Base-by-base conservation (phyloP, 2,888 invertebrate genomes). In the Tryphoninae sp. region DNA sequence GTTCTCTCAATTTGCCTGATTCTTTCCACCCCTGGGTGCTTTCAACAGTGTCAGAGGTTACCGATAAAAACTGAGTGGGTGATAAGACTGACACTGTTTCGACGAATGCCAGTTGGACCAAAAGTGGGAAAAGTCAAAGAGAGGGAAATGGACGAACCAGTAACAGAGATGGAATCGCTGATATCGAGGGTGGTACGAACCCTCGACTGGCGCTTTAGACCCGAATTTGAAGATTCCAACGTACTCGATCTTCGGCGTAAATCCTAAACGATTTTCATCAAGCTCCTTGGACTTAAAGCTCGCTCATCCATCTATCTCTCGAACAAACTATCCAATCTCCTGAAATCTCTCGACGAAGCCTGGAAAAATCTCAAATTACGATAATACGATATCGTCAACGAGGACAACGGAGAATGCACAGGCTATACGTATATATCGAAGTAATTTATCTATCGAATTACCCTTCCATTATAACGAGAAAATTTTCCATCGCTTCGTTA, bases 361-460 rank as follows among this genome's bases (percentile, higher is more conserved):
- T 51, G 53, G 33, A 9, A 62, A 13, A 51, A 68, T 68, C 77
- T 77, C 62, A 19, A 71, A 77, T 77, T 45, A 77, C 77, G 77
- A 64, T 71, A 77, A 77, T 62, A 42, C 45, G 69, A 77, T 71
- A 71, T 45, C 45, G 51, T 55, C 69, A 69, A 53, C 53, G 53
- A 51, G 13, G 58, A 69, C 40, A 42, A 59, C 42, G 45, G 69
- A 42, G 7, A 40, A 55, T 53, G 33, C 9, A 4, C 16, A 8
- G 2, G 13, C 53, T 53, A 26, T 53, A 16, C 42, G 19, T 45
- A 45, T 45, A 45, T 45, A 45, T 55, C 22, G 7, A 4, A 55
- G 62, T 33, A 16, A 69, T 69, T 71, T 77, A 77, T 71, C 55
- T 64, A 77, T 77, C 69, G 69, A 64, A 71, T 77, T 77, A 71